Percentiles rank a stretch among this genome's conserved stretches.
phyloP scores from a whole-genome alignment of 2,888 invertebrate species.

The Physocephala rufipes region DNA sequence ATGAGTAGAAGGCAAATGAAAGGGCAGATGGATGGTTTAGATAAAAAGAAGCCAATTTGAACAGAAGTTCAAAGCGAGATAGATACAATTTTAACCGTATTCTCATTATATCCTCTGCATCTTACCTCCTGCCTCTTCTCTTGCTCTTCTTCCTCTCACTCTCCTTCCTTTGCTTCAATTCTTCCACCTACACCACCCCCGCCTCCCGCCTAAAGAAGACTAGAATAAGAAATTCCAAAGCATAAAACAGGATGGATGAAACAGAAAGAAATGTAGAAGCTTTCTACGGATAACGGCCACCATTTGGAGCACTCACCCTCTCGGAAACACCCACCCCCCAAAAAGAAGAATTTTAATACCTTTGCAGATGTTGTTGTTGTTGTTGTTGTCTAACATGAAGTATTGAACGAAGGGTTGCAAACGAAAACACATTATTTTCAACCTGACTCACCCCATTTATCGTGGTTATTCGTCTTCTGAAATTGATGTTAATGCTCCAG shows the following conservation, averaged over 20 bases:
- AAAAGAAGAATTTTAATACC: too few relatives aligned
- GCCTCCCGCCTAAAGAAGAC: background rate
- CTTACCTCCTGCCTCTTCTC: too few relatives aligned
- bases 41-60: too few relatives aligned
- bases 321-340: too few relatives aligned
- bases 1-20: too few relatives aligned
- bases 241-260: background rate
- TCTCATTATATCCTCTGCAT: too few relatives aligned
- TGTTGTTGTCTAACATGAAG: background rate
- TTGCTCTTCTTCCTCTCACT: too few relatives aligned
- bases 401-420: background rate
- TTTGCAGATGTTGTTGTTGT: background rate
- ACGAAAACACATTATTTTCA: background rate
- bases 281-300: background rate
- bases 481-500: background rate
- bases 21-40: too few relatives aligned
- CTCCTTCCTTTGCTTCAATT: too few relatives aligned
- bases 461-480: background rate
- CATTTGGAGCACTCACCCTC: conserved; percentile 3
- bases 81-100: background rate
- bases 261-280: background rate
- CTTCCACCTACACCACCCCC: background rate
- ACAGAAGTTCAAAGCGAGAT: conserved; percentile 9
- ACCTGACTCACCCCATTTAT: conserved; percentile 10
- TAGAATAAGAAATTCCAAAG: conserved; percentile 31